Evolutionary conservation across 2,113 vertebrate genomes (phyloP).

Genomic region (Ptychochromis oligacanthus): DNA sequence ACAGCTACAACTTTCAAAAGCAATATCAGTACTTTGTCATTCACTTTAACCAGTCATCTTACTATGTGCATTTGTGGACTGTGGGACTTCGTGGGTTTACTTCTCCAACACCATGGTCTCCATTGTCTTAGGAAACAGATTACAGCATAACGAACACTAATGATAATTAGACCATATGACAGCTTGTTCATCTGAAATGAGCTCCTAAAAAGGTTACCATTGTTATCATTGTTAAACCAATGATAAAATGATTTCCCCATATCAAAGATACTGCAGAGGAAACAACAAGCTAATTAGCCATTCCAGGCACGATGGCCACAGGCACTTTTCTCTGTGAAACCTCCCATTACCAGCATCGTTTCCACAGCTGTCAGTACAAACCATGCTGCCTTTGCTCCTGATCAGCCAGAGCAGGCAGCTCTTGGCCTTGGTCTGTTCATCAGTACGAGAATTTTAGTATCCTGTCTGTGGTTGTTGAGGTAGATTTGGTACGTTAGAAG

Average conservation of each 20-base stretch:
- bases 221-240: neutral
- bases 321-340: conserved; percentile 9
- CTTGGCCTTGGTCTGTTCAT: neutral
- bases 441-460: neutral
- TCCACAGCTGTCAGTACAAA: conserved; percentile 1
- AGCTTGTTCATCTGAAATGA: neutral
- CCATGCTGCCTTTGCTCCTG: neutral
- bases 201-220: neutral
- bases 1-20: neutral
- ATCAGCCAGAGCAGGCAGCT: neutral
- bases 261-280: conserved; percentile 12
- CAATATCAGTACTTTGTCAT: conserved; percentile 1
- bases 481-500: neutral
- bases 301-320: conserved; percentile 18
- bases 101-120: neutral
- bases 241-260: neutral
- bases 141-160: neutral
- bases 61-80: neutral
- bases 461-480: neutral
- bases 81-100: neutral
- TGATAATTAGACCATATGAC: conserved; percentile 4
- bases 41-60: neutral
- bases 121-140: neutral
- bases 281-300: conserved; percentile 42
- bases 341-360: conserved; percentile 5